These are phyloP conservation scores for Noturus placidus DNA, from an alignment of 2,113 vertebrate species.

Conservation along the genomic window DNA sequence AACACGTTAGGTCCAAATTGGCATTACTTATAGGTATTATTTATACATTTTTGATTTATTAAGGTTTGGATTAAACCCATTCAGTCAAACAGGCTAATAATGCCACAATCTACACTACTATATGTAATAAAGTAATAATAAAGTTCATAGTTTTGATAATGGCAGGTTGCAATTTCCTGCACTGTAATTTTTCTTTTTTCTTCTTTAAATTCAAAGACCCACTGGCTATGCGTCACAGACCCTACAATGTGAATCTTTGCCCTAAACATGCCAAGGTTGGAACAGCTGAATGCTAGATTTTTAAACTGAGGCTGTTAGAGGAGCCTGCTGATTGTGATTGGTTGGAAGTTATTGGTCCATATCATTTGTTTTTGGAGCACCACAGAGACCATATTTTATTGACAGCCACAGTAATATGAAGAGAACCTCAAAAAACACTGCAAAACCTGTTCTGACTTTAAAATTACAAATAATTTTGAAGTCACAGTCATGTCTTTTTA, in stretches of 20 bases:
- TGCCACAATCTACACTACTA: neutral
- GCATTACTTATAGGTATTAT: neutral
- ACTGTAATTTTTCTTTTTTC: neutral
- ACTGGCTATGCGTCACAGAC: neutral
- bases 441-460: neutral
- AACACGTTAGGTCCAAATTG: neutral
- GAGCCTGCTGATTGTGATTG: neutral
- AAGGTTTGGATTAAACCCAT: neutral
- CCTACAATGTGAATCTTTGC: neutral
- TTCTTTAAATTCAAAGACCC: neutral
- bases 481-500: neutral
- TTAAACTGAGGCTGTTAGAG: neutral
- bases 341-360: neutral
- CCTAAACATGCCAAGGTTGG: neutral
- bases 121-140: neutral
- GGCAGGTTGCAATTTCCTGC: neutral
- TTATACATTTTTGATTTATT: neutral
- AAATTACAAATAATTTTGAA: neutral
- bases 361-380: neutral
- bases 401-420: neutral
- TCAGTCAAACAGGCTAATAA: neutral
- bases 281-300: neutral
- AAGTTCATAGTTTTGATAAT: neutral
- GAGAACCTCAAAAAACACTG: neutral
- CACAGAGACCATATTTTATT: neutral